These are phyloP conservation scores for Scyliorhinus canicula DNA, from an alignment of 2,797 vertebrate species.

Conservation along the genomic window DNA sequence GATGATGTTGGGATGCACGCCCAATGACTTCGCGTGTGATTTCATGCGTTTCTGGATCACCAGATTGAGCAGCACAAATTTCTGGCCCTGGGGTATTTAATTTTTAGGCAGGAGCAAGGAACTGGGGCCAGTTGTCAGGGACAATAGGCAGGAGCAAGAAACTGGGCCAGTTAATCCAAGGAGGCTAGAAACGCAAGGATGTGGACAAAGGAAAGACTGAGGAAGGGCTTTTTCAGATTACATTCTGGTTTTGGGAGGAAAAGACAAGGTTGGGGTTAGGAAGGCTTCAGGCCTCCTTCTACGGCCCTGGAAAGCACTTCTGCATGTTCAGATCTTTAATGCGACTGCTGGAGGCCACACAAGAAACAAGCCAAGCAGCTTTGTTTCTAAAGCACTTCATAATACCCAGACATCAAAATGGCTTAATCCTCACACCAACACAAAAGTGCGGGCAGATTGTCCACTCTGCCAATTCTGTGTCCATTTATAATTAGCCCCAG, in stretches of 20 bases:
- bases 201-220: not conserved
- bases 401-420: not conserved
- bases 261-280: not conserved
- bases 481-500: not conserved
- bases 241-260: not conserved
- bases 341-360: not conserved
- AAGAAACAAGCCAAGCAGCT: not conserved
- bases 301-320: not conserved
- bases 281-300: not conserved
- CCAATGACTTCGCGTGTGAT: too few species aligned
- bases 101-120: too few species aligned
- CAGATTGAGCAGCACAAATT: too few species aligned
- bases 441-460: not conserved
- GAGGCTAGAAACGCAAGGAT: not conserved
- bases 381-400: too few species aligned
- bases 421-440: not conserved
- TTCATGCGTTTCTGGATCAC: too few species aligned
- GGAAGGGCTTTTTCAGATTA: not conserved
- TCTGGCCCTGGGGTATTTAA: too few species aligned
- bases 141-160: not conserved
- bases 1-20: too few species aligned
- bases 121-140: too few species aligned
- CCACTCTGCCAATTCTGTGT: not conserved
- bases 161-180: too few species aligned
- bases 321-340: not conserved